Percentiles rank a stretch among this genome's conserved stretches.
These are phyloP conservation scores for Macrosiphum euphorbiae DNA, from an alignment of 2,888 invertebrate genomes.

Conservation along the genomic window DNA sequence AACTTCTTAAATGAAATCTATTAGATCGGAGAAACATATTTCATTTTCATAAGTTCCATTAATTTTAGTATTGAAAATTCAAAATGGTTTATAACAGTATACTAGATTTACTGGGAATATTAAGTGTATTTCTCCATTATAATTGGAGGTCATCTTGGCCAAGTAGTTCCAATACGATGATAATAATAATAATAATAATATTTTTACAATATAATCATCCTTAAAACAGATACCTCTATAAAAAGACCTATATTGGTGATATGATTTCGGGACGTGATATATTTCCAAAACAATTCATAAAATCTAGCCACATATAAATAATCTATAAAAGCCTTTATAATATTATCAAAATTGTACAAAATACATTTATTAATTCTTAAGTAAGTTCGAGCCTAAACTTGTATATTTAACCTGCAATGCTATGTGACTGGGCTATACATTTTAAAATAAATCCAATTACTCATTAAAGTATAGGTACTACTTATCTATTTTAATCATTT, in stretches of 20 bases:
- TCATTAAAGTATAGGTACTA: neutral
- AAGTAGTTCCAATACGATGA: neutral
- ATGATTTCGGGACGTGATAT: neutral
- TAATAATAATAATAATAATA: neutral
- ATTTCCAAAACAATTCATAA: neutral
- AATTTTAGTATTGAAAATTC: neutral
- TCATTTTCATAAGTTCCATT: neutral
- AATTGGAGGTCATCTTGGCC: neutral
- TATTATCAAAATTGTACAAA: neutral
- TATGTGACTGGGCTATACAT: neutral
- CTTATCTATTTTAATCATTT: neutral
- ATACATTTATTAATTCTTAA: neutral
- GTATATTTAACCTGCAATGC: neutral
- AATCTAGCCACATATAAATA: neutral
- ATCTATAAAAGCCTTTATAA: neutral
- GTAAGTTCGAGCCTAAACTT: neutral
- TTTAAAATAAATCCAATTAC: neutral
- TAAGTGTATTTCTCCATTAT: neutral
- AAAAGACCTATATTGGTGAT: neutral
- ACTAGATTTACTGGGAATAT: neutral
- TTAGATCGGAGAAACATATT: neutral
- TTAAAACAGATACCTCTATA: neutral
- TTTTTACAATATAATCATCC: neutral
- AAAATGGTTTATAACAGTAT: neutral
- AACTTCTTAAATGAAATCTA: neutral